phyloP scores from a whole-genome alignment of 1,140 invertebrate species.

The Myzus persicae region DNA sequence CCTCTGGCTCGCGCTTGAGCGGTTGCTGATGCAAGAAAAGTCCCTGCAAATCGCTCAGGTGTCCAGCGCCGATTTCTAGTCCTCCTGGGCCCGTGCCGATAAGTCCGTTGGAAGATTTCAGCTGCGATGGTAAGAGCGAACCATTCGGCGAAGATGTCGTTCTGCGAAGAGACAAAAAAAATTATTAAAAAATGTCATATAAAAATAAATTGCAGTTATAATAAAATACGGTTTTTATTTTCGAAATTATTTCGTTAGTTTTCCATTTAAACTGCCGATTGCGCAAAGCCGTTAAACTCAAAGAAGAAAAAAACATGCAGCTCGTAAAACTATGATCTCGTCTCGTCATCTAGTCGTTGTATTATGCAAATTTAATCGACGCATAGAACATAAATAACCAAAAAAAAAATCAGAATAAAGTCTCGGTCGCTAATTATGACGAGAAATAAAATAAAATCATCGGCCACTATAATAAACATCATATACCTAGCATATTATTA shows the following conservation, averaged over 20 bases:
- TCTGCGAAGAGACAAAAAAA: constrained; percentile 59
- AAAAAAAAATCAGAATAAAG: not conserved
- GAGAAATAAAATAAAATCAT: constrained; percentile 5
- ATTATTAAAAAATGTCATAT: not conserved
- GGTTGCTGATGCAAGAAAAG: constrained; percentile 71
- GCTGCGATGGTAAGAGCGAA: constrained; percentile 64
- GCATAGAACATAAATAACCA: not conserved
- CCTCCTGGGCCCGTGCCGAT: constrained; percentile 66
- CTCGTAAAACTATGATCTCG: not conserved
- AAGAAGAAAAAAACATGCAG: not conserved
- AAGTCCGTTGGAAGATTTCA: constrained; percentile 70
- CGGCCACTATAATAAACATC: constrained; percentile 13
- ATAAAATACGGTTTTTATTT: constrained; percentile 2
- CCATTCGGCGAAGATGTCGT: constrained; percentile 65
- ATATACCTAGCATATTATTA: not conserved
- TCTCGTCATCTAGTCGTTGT: not conserved
- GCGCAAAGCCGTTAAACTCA: not conserved
- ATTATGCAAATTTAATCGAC: constrained; percentile 43
- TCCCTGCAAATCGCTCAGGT: constrained; percentile 71
- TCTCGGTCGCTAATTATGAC: not conserved
- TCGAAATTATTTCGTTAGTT: not conserved
- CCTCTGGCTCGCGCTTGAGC: constrained; percentile 75
- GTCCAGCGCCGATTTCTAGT: constrained; percentile 66
- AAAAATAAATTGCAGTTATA: not conserved
- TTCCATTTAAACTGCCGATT: not conserved